These are phyloP conservation scores for Emberiza fucata DNA, from an alignment of 2,113 vertebrate genomes.

Conservation along the genomic window DNA sequence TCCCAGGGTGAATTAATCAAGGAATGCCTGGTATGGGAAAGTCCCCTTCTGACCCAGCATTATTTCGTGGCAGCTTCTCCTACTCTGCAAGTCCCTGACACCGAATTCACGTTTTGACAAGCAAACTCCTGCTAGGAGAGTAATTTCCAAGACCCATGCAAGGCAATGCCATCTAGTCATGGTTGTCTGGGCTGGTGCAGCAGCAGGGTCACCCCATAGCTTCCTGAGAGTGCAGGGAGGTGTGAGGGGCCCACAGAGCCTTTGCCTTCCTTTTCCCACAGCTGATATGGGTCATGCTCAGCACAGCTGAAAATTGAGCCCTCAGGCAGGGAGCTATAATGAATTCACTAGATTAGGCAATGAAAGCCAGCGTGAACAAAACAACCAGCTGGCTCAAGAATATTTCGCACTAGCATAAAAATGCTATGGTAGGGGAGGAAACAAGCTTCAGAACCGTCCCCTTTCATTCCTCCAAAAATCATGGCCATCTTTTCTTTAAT, in stretches of 20 bases:
- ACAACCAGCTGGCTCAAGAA: slow-evolving; percentile 44
- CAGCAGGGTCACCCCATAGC: rapidly evolving
- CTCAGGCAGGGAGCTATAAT: slow-evolving; percentile 42
- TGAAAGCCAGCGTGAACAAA: slow-evolving; percentile 50
- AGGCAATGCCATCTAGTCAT: not conserved
- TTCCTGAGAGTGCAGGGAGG: not conserved
- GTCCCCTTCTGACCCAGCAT: not conserved
- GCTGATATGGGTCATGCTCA: slow-evolving; percentile 50
- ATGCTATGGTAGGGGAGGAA: not conserved
- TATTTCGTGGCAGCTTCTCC: not conserved
- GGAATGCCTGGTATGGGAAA: not conserved
- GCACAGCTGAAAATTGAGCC: slow-evolving; percentile 44
- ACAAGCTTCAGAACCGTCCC: not conserved
- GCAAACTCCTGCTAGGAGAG: not conserved
- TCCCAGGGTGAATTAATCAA: not conserved
- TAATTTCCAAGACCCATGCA: not conserved
- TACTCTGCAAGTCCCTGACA: not conserved
- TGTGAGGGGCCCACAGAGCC: not conserved
- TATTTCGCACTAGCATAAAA: not conserved
- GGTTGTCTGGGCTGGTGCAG: rapidly evolving
- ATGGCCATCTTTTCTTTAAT: not conserved
- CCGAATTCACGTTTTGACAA: rapidly evolving
- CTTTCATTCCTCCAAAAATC: not conserved
- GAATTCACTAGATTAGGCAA: slow-evolving; percentile 52
- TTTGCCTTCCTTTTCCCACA: slow-evolving; percentile 46